Conservation (phyloP, 2,888 invertebrate genomes). For the Drepanosiphum platanoidis region DNA sequence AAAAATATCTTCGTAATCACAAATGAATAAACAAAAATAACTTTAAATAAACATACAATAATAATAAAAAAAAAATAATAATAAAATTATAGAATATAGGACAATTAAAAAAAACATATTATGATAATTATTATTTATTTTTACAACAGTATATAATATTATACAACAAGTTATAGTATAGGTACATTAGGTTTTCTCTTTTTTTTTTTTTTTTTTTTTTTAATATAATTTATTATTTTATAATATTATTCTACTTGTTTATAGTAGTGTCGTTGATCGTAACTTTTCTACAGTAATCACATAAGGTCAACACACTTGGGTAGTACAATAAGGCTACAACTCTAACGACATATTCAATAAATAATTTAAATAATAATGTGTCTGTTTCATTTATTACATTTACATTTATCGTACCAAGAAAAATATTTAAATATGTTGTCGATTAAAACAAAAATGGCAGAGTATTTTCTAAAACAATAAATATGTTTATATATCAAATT, state of each 20-base stretch:
- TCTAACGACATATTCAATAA: slow-evolving; percentile 29
- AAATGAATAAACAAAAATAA: background rate
- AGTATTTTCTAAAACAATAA: slow-evolving; percentile 25
- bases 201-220: background rate
- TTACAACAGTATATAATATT: slow-evolving; percentile 60
- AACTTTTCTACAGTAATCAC: slow-evolving; percentile 55
- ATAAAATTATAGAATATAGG: background rate
- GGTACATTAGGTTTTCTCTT: slow-evolving; percentile 43
- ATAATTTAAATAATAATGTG: slow-evolving; percentile 48
- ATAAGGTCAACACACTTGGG: slow-evolving; percentile 42
- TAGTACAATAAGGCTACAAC: slow-evolving; percentile 48
- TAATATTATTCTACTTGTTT: slow-evolving; percentile 48
- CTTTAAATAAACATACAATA: no score
- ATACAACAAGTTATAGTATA: slow-evolving; percentile 59
- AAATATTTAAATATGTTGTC: slow-evolving; percentile 19
- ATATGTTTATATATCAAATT: background rate
- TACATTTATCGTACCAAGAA: slow-evolving; percentile 23
- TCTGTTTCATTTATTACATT: slow-evolving; percentile 26
- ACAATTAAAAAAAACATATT: slow-evolving; percentile 14
- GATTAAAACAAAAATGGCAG: slow-evolving; percentile 41
- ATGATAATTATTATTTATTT: slow-evolving; percentile 56
- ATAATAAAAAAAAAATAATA: background rate
- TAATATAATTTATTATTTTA: slow-evolving; percentile 8
- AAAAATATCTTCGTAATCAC: background rate
- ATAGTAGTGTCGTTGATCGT: slow-evolving; percentile 25